Evolutionary conservation across 2,888 invertebrate species (phyloP).

Genomic region (Stramonita haemastoma): DNA sequence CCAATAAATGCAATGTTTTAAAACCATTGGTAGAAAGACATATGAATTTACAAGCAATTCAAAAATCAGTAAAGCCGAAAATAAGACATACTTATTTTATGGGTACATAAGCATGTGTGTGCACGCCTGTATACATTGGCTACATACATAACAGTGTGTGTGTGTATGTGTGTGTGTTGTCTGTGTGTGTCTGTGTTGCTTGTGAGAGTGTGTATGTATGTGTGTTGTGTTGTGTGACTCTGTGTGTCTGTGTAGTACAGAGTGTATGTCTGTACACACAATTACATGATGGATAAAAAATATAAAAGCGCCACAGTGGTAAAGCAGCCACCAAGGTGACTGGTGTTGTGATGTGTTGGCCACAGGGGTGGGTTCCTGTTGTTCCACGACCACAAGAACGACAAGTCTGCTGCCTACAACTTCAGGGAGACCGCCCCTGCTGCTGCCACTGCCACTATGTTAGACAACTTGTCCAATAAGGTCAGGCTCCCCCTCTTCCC

Average conservation of each 20-base stretch:
- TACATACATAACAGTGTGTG: neutral
- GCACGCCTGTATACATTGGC: too few species aligned
- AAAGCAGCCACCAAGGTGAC: neutral
- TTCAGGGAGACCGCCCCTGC: slow-evolving; percentile 79
- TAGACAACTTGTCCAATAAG: neutral
- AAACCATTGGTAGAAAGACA: too few species aligned
- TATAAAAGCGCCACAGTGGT: too few species aligned
- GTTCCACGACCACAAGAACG: slow-evolving; percentile 84
- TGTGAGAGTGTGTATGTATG: neutral
- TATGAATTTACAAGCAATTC: too few species aligned
- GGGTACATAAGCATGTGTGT: too few species aligned
- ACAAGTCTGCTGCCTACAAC: slow-evolving; percentile 81
- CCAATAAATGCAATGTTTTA: too few species aligned
- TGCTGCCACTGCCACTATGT: slow-evolving; percentile 57
- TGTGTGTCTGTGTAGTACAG: neutral
- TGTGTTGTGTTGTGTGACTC: too few species aligned
- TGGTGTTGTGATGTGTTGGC: slow-evolving; percentile 31
- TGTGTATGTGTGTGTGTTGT: neutral
- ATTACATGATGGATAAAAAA: neutral
- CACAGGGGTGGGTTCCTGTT: slow-evolving; percentile 86
- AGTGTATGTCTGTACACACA: neutral
- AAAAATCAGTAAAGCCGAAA: too few species aligned
- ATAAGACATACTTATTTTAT: too few species aligned
- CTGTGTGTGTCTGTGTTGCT: neutral
- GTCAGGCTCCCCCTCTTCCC: neutral